These are phyloP conservation scores for Kryphioiulus occultus DNA, from an alignment of 2,888 invertebrate genomes.

Conservation along the genomic window DNA sequence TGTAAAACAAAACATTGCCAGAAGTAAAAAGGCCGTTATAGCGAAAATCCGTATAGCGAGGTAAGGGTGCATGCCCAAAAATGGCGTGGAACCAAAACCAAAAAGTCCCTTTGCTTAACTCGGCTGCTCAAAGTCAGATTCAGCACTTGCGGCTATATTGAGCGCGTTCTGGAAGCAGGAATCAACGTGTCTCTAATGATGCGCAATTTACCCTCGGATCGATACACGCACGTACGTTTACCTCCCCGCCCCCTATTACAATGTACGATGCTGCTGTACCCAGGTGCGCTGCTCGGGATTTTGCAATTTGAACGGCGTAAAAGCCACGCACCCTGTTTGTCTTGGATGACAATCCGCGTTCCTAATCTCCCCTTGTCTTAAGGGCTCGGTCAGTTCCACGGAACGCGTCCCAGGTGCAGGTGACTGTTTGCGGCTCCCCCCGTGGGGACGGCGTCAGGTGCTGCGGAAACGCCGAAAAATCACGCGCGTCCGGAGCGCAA, in stretches of 20 bases:
- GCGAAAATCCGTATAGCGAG: no score
- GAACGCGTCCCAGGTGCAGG: background rate
- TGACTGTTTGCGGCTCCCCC: background rate
- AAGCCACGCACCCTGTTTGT: background rate
- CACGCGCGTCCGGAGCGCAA: background rate
- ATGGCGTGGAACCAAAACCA: no score
- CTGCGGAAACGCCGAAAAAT: background rate
- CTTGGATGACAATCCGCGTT: background rate
- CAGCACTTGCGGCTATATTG: no score
- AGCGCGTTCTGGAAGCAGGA: background rate
- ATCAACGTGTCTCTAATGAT: slow-evolving; percentile 14
- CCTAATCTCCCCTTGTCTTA: background rate
- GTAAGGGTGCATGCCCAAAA: no score
- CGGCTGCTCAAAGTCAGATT: no score
- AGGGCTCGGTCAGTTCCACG: background rate
- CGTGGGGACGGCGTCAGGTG: background rate
- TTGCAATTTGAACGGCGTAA: background rate
- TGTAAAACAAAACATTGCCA: no score
- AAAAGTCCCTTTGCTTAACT: no score
- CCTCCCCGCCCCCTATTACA: no score
- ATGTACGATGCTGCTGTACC: background rate
- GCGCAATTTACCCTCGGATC: background rate
- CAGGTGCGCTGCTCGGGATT: background rate
- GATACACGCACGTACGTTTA: no score
- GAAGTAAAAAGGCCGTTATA: no score